Evolutionary conservation across 1,140 invertebrate genomes (phyloP), one percentile per base, ranked within the genome.

Genomic region (Battus philenor): DNA sequence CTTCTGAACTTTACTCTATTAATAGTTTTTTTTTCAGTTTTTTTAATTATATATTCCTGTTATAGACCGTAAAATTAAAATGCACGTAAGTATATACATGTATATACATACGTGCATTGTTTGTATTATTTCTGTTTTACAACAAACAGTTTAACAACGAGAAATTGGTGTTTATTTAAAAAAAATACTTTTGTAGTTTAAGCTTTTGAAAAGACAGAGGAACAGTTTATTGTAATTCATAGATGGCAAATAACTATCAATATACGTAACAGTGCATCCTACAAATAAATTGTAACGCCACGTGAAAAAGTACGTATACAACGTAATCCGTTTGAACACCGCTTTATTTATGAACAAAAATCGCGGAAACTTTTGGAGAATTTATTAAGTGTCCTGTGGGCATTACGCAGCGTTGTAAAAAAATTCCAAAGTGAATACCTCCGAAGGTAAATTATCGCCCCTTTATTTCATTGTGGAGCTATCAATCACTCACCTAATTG

Each of bases 401-500:
- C 8, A 41, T 41, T 29, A 41, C 8, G 38, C 17, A 16, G 33
- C 24, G 38, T 16, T 29, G 38, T 12, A 41, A 41, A 39, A 39
- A 39, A 41, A 41, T 11, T 41, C 24, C 6, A 10, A 27, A 41
- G 29, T 24, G 24, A 41, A 41, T 41, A 41, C 38, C 38, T 41
- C 38, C 24, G 13, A 41, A 41, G 38, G 38, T 41, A 41, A 41
- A 41, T 41, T 41, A 41, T 41, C 38, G 38, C 38, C 24, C 38
- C 38, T 41, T 41, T 41, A 41, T 41, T 58, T 26, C 38, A 24
- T 41, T 50, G 54, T 69, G 56, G 49, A 50, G 63, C 72, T 68
- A 76, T 73, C 72, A 76, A 76, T 76, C 72, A 76, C 66, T 62
- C 66, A 53, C 56, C 70, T 73, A 73, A 73, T 76, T 76, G 61